These are phyloP conservation scores for Ramphastos sulfuratus DNA, from an alignment of 2,113 vertebrate species.

Conservation along the genomic window DNA sequence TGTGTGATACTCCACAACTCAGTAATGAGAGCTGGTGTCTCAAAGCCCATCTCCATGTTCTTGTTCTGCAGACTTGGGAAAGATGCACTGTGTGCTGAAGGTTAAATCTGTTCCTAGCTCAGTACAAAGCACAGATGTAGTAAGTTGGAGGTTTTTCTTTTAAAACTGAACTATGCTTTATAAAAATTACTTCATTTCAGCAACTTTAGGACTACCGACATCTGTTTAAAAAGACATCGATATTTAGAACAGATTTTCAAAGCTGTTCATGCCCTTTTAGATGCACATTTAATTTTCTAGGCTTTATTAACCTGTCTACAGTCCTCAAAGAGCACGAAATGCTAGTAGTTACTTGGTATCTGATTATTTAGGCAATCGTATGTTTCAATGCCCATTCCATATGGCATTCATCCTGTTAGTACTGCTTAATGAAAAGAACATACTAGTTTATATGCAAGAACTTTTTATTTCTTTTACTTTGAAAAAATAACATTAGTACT, in stretches of 20 bases:
- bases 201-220: neutral
- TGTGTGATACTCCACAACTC: neutral
- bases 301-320: neutral
- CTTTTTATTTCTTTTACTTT: neutral
- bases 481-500: neutral
- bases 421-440: neutral
- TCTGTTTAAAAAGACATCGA: neutral
- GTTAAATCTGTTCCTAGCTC: neutral
- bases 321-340: neutral
- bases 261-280: neutral
- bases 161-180: neutral
- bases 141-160: rapidly evolving
- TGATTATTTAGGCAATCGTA: neutral
- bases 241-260: neutral
- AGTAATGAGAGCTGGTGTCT: neutral
- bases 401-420: neutral
- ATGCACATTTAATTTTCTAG: neutral
- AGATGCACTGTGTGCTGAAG: rapidly evolving
- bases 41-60: neutral
- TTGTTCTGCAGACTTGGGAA: neutral
- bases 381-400: neutral
- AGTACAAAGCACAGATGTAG: neutral
- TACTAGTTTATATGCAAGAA: neutral
- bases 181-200: neutral
- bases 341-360: rapidly evolving